Evolutionary conservation across 2,113 vertebrate species (phyloP).

Genomic region (Hippocampus guttulatus): DNA sequence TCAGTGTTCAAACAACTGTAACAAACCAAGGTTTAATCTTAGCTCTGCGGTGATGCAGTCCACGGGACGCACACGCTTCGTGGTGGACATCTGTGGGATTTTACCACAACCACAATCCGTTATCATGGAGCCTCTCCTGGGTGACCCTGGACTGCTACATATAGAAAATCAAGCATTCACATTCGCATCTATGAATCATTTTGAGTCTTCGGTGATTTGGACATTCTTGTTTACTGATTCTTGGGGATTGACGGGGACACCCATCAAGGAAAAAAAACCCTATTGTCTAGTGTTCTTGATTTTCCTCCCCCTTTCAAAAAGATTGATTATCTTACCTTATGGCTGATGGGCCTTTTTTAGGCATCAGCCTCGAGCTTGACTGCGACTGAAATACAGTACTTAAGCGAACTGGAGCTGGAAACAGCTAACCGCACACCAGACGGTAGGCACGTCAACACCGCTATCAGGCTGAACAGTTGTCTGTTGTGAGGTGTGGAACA

Average conservation of each 20-base stretch:
- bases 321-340: background rate
- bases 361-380: background rate
- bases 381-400: background rate
- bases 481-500: background rate
- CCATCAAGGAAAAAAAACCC: background rate
- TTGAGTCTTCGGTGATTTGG: background rate
- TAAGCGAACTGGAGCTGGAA: background rate
- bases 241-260: too few species aligned
- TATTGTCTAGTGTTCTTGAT: background rate
- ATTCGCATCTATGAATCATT: background rate
- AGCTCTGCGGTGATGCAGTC: background rate
- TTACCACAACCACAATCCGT: background rate
- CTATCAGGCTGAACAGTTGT: background rate
- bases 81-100: background rate
- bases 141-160: background rate
- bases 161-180: background rate
- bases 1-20: background rate
- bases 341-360: background rate
- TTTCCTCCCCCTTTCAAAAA: background rate
- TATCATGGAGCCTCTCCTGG: background rate
- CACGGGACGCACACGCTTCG: conserved; percentile 1
- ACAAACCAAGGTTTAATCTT: conserved; percentile 4
- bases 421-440: background rate
- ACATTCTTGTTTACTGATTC: background rate
- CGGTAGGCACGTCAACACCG: background rate